Evolutionary conservation across 2,113 vertebrate species (phyloP), one percentile per base, ranked within the genome.

Genomic region (Mustelus asterias): DNA sequence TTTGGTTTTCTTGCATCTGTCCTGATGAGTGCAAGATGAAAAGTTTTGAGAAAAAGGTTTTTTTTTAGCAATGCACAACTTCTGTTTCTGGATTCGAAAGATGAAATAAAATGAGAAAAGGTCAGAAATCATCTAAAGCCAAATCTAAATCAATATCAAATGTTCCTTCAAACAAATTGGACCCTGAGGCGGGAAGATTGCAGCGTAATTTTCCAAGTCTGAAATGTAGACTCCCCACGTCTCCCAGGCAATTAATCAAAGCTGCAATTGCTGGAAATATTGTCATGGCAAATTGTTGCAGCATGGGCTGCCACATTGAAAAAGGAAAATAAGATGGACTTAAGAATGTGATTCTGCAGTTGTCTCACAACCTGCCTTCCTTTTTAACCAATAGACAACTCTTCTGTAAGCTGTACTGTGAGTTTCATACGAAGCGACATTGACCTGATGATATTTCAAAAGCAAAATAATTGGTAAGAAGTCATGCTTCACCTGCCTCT

Each of bases 361-460:
- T 83, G 78, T 83, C n/a, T 83, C 16, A 18, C 78, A 18, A 13
- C 18, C n/a, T 80, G 20, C 0, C 37, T 41, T 20, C 80, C 37
- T 83, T 83, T 20, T 41, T 20, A 83, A 41, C 16, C 18, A 83
- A 83, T 44, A n/a, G 80, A 37, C 37, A 41, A 41, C 37, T 20
- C 80, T 44, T 18, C 80, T 44, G 16, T 16, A 83, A 20, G 80
- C 80, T 83, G 80, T 41, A 83, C 37, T 83, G 80, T 20, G 37
- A 83, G 37, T 20, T 83, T 44, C 4, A 41, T 44, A 80, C 3
- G n/a, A 41, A 80, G n/a, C 13, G 16, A 41, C n/a, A 83, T 83
- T 83, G 80, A 41, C 80, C 80, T 83, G 80, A 83, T 83, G 80
- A 83, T 37, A 83, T 83, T 83, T 83, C n/a, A 20, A 83, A 83